phyloP scores from a whole-genome alignment of 2,113 vertebrate species.

The Lampris megalopsis region DNA sequence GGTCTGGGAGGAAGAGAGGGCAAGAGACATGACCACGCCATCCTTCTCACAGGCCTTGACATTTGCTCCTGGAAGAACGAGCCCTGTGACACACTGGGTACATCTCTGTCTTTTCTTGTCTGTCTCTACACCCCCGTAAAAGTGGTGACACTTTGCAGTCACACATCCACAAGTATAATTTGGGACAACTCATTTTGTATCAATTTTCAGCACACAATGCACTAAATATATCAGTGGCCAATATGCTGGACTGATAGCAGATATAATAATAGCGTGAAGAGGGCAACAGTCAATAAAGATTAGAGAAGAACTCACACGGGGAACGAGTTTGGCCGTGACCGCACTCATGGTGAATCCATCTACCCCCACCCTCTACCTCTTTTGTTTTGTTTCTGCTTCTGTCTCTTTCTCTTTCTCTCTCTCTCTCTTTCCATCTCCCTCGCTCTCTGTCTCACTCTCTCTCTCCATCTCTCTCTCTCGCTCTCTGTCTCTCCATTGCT shows the following conservation, averaged over 20 bases:
- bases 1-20: conserved; percentile 85
- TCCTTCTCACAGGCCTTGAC: conserved; percentile 91
- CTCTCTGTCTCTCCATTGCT: no score
- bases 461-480: no score
- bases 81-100: conserved; percentile 92
- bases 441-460: no score
- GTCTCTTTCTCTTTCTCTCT: conserved; percentile 15
- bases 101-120: conserved; percentile 1
- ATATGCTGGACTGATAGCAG: conserved; percentile 1
- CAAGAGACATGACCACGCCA: conserved; percentile 89
- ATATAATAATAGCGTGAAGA: neutral
- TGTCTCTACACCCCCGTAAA: neutral
- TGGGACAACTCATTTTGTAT: neutral
- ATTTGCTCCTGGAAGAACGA: conserved; percentile 96
- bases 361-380: neutral
- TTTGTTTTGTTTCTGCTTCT: neutral
- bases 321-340: no score
- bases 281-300: no score
- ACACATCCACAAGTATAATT: neutral
- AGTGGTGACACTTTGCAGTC: neutral
- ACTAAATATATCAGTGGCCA: neutral
- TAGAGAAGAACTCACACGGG: no score
- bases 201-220: neutral
- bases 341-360: neutral
- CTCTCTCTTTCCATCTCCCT: neutral